Percentiles rank a stretch among this genome's conserved stretches.
phyloP scores from a whole-genome alignment of 2,797 vertebrate species.

The Chelmon rostratus region DNA sequence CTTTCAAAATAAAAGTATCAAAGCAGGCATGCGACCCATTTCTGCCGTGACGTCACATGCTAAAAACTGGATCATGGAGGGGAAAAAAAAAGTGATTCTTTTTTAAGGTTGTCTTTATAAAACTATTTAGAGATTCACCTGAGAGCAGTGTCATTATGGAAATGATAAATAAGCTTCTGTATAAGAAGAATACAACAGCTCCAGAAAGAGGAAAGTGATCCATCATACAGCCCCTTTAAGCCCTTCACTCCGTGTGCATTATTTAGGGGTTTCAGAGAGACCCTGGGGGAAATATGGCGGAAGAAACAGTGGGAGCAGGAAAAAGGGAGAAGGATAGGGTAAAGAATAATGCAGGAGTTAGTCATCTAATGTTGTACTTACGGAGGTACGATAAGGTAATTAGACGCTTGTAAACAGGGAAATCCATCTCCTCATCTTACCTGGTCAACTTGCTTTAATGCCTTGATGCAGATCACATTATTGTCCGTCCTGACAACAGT shows the following conservation, averaged over 20 bases:
- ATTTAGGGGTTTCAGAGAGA: slow-evolving; percentile 79
- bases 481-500: slow-evolving; percentile 53
- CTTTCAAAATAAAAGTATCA: slow-evolving; percentile 51
- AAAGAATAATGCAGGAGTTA: slow-evolving; percentile 64
- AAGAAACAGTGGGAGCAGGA: slow-evolving; percentile 54
- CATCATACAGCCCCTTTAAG: slow-evolving; percentile 76
- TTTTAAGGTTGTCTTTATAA: slow-evolving; percentile 65
- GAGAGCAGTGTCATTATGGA: slow-evolving; percentile 70
- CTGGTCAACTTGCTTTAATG: slow-evolving; percentile 49
- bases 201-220: slow-evolving; percentile 71
- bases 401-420: slow-evolving; percentile 74
- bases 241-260: slow-evolving; percentile 76
- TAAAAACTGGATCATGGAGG: slow-evolving; percentile 70
- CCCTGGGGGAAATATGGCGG: slow-evolving; percentile 75
- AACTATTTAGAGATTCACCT: slow-evolving; percentile 76
- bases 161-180: slow-evolving; percentile 76
- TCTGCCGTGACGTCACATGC: slow-evolving; percentile 52
- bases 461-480: slow-evolving; percentile 60
- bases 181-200: slow-evolving; percentile 60
- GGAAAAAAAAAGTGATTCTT: slow-evolving; percentile 35
- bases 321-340: slow-evolving; percentile 38
- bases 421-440: slow-evolving; percentile 73
- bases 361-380: slow-evolving; percentile 58
- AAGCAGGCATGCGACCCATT: slow-evolving; percentile 65
- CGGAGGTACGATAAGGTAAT: slow-evolving; percentile 64